Evolutionary conservation across 2,797 vertebrate species (phyloP).

Genomic region (Chelon auratus): DNA sequence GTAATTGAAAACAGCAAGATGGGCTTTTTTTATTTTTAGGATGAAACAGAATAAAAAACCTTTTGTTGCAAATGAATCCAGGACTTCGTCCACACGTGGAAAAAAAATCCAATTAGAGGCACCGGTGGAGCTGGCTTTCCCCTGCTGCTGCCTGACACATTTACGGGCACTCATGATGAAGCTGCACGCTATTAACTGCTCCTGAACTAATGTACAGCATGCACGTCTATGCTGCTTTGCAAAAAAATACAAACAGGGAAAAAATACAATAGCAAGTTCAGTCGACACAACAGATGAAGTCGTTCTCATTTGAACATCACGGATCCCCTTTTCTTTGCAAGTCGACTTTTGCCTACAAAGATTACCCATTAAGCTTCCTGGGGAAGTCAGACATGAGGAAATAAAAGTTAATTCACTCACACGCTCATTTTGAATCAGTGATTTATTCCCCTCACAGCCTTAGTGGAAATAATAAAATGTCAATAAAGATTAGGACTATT

Average conservation of each 20-base stretch:
- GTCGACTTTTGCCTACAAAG: background rate
- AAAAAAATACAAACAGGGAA: conserved; percentile 28
- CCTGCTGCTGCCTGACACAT: conserved; percentile 71
- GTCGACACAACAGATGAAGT: conserved; percentile 17
- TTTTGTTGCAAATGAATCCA: conserved; percentile 62
- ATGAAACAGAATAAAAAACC: conserved; percentile 35
- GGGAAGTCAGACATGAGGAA: background rate
- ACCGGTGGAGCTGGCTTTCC: conserved; percentile 52
- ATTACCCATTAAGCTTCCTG: background rate
- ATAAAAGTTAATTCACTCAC: conserved; percentile 9
- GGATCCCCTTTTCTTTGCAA: conserved; percentile 42
- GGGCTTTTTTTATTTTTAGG: conserved; percentile 11
- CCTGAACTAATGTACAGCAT: conserved; percentile 29
- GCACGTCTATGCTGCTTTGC: conserved; percentile 19
- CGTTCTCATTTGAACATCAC: conserved; percentile 36
- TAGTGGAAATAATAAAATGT: conserved; percentile 16
- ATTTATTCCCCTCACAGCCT: conserved; percentile 3
- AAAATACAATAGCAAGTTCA: conserved; percentile 22
- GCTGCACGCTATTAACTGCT: conserved; percentile 42
- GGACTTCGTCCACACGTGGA: conserved; percentile 52
- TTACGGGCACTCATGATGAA: conserved; percentile 47
- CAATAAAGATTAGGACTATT: conserved; percentile 14
- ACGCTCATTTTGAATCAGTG: conserved; percentile 6
- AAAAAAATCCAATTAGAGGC: conserved; percentile 65
- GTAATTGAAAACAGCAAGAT: conserved; percentile 25